Evolutionary conservation across 2,113 vertebrate genomes (phyloP), one percentile per base, ranked within the genome.

Genomic region (Pseudorhombus dupliciocellatus): DNA sequence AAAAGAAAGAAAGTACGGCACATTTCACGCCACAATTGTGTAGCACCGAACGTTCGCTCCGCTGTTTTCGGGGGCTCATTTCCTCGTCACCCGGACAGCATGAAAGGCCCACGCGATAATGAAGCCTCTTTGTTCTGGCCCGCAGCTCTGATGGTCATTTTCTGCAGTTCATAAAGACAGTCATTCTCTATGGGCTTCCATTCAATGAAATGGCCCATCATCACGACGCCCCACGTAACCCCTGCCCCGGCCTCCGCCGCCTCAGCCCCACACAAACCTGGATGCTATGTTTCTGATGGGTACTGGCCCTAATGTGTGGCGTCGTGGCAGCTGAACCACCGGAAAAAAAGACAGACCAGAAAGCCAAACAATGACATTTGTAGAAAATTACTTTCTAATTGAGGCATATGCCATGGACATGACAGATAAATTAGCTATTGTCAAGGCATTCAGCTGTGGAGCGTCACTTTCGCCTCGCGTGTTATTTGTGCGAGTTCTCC

Each of bases 361-460:
- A 79, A 86, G 75, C 75, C 16, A 66, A 92, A 91, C 84, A 88
- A 87, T 84, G 82, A 81, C 75, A 58, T 88, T 89, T 87, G 79
- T 70, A 75, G 85, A 88, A 91, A 90, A 91, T 84, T 44, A 88
- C 89, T 87, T 88, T 88, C 77, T 92, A 93, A 92, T 92, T 92
- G 88, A 88, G 71, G 90, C 84, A 80, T 87, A 87, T 88, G 85
- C 79, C 74, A 68, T 25, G 60, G 51, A 86, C 88, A 81, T 87
- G 89, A 93, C 88, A 87, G 84, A 88, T 84, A 88, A 92, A 92
- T 91, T 87, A 90, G 82, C 72, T 76, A 90, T 83, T 90, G 90
- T 91, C 90, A 88, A 83, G 71, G 70, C 66, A 52, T 79, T 87
- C 81, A 71, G 80, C 84, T 79, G 80, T 81, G 74, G 75, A 73